Evolutionary conservation across 2,888 invertebrate species (phyloP).

Genomic region (Lomographa bimaculata): DNA sequence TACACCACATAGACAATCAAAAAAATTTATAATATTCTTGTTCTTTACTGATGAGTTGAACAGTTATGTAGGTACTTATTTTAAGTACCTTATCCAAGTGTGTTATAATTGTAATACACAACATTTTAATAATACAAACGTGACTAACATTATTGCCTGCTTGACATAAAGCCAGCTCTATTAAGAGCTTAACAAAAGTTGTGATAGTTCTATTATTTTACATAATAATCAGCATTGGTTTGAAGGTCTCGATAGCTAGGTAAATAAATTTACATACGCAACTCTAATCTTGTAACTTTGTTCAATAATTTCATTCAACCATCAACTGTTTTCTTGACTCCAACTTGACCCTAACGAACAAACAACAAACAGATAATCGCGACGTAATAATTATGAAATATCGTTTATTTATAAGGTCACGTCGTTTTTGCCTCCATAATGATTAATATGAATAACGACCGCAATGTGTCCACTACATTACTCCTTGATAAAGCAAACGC

Average conservation of each 20-base stretch:
- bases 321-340: slow-evolving; percentile 42
- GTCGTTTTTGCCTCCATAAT: slow-evolving; percentile 13
- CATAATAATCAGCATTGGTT: not conserved
- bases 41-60: no score
- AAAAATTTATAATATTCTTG: no score
- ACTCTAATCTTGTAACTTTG: slow-evolving; percentile 23
- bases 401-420: slow-evolving; percentile 19
- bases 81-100: no score
- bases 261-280: not conserved
- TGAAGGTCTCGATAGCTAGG: slow-evolving; percentile 3
- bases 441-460: slow-evolving; percentile 11
- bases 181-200: no score
- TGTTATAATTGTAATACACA: no score
- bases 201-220: no score
- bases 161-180: no score
- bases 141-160: no score
- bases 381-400: slow-evolving; percentile 44
- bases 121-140: no score
- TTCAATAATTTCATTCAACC: slow-evolving; percentile 25
- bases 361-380: slow-evolving; percentile 47
- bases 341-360: slow-evolving; percentile 33
- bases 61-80: no score
- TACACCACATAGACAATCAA: no score
- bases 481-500: slow-evolving; percentile 32
- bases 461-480: slow-evolving; percentile 7